A percentile compares a stretch with the other conserved stretches of the same genome.
phyloP scores from a whole-genome alignment of 2,797 vertebrate species.

The Streptopelia turtur region DNA sequence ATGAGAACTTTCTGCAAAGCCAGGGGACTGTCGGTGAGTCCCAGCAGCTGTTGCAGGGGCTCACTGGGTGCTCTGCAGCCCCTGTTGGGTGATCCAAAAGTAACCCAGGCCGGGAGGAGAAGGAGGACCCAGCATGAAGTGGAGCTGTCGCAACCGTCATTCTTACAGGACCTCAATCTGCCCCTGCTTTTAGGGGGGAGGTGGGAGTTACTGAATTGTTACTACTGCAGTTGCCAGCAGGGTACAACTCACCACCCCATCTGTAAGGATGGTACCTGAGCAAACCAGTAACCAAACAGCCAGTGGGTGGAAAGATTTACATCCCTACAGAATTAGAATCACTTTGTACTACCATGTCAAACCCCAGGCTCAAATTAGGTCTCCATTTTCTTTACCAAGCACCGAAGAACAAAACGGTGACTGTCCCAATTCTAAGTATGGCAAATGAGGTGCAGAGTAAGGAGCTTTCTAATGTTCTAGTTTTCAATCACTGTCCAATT shows the following conservation, averaged over 20 bases:
- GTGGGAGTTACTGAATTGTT: background rate
- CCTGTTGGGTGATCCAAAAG: background rate
- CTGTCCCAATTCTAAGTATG: background rate
- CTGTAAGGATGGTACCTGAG: background rate
- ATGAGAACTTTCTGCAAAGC: background rate
- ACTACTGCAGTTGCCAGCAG: background rate
- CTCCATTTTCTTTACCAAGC: background rate
- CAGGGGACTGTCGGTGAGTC: accelerated
- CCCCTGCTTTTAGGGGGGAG: background rate
- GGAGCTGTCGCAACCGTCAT: background rate
- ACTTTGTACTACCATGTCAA: background rate
- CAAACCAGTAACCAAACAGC: background rate
- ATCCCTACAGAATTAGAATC: background rate
- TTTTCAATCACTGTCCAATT: background rate
- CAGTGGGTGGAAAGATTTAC: background rate
- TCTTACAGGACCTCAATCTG: background rate
- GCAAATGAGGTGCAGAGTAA: background rate
- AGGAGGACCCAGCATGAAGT: background rate
- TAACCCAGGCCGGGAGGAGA: background rate
- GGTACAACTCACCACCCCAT: background rate
- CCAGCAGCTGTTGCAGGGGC: background rate
- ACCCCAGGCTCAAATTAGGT: accelerated
- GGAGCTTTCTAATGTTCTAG: background rate
- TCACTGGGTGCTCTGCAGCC: background rate
- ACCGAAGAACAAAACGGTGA: background rate